Evolutionary conservation across 2,797 vertebrate species (phyloP).

Genomic region (Lemur catta): DNA sequence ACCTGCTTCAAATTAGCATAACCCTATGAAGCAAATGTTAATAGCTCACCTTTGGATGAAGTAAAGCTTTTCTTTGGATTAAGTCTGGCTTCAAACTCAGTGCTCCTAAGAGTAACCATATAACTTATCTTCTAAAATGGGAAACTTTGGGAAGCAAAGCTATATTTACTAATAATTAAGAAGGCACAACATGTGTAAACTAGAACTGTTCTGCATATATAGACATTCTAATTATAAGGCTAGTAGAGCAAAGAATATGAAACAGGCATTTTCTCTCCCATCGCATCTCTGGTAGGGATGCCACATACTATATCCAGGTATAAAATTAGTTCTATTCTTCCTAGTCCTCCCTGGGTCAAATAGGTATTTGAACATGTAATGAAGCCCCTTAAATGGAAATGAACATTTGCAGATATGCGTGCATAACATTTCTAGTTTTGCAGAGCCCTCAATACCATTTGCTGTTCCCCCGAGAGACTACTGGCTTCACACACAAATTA

Average conservation of each 20-base stretch:
- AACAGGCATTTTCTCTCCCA: background rate
- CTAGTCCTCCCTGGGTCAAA: background rate
- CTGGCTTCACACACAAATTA: background rate
- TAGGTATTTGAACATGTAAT: background rate
- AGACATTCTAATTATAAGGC: background rate
- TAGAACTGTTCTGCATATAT: background rate
- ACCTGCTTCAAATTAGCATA: background rate
- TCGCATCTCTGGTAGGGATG: background rate
- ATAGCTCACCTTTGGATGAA: background rate
- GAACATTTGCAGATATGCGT: background rate
- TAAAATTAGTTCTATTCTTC: background rate
- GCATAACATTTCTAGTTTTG: background rate
- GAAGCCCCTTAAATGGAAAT: background rate
- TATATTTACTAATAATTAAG: background rate
- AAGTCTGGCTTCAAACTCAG: background rate
- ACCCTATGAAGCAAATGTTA: background rate
- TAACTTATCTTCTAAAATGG: background rate
- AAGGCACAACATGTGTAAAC: background rate
- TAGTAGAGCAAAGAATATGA: background rate
- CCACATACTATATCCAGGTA: background rate
- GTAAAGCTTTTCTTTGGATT: no score
- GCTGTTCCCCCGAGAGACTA: background rate
- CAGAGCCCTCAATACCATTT: background rate
- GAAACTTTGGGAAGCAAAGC: background rate
- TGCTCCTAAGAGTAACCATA: background rate